A percentile compares a stretch with the other conserved stretches of the same genome.
These are phyloP conservation scores for Pygmarrhopalites habei DNA, from an alignment of 1,140 invertebrate genomes.

Conservation along the genomic window DNA sequence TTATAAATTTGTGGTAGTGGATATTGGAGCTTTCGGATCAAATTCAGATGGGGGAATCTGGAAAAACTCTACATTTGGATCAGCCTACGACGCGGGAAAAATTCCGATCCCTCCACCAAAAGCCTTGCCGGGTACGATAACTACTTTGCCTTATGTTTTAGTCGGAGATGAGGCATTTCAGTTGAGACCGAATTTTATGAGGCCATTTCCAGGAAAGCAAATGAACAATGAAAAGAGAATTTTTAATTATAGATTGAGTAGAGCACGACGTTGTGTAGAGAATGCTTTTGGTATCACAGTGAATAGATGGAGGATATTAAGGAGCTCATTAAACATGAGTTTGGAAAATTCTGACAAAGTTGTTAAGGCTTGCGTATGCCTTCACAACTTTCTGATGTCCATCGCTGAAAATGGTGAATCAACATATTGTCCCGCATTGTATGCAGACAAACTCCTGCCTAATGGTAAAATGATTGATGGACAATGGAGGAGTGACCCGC, in stretches of 20 bases:
- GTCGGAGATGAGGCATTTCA: too few species aligned
- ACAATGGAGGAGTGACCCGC: neutral
- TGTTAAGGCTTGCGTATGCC: too few species aligned
- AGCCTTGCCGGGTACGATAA: neutral
- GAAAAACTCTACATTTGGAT: neutral
- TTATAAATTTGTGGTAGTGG: too few species aligned
- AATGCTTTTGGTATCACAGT: neutral
- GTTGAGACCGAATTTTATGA: slow-evolving; percentile 35
- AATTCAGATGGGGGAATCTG: too few species aligned
- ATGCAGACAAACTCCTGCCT: neutral
- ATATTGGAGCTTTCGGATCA: too few species aligned
- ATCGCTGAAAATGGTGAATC: neutral
- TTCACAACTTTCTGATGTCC: neutral
- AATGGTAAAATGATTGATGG: neutral
- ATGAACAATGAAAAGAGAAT: slow-evolving; percentile 13
- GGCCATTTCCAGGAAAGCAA: slow-evolving; percentile 25
- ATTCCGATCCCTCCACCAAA: too few species aligned
- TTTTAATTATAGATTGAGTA: too few species aligned
- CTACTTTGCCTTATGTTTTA: slow-evolving; percentile 15
- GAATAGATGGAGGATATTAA: too few species aligned
- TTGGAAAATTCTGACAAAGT: too few species aligned
- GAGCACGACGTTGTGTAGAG: too few species aligned
- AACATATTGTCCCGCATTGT: neutral
- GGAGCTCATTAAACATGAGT: neutral
- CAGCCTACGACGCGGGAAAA: neutral